phyloP scores from a whole-genome alignment of 2,113 vertebrate species.

The Perognathus longimembris region DNA sequence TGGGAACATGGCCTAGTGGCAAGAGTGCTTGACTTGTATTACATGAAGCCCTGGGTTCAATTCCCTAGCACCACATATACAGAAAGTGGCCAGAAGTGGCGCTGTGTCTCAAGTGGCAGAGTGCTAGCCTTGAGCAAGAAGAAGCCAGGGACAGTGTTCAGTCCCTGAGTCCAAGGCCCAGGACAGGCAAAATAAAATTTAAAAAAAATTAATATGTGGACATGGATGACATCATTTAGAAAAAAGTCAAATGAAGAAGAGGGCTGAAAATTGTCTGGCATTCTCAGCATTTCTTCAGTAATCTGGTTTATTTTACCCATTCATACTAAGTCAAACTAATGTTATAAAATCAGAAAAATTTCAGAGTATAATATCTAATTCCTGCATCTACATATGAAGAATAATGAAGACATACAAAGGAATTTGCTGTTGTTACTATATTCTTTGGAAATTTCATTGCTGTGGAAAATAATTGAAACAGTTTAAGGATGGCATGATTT shows the following conservation, averaged over 20 bases:
- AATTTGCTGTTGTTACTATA: background rate
- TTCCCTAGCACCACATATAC: too few species aligned
- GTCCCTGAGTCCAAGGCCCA: too few species aligned
- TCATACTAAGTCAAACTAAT: background rate
- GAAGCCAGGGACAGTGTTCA: too few species aligned
- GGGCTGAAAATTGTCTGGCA: background rate
- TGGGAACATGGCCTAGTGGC: too few species aligned
- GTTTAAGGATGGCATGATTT: background rate
- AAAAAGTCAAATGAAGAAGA: background rate
- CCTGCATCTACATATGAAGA: background rate
- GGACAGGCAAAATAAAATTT: too few species aligned
- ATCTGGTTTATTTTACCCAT: slow-evolving; percentile 7
- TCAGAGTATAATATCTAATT: background rate
- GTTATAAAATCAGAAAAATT: background rate
- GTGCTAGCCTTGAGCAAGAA: too few species aligned
- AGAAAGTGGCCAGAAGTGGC: too few species aligned
- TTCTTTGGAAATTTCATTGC: background rate
- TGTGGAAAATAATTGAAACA: background rate
- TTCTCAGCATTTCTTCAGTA: background rate
- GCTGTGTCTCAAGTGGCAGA: too few species aligned
- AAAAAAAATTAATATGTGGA: background rate
- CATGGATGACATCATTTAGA: background rate
- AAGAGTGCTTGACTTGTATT: too few species aligned
- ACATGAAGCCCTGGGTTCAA: too few species aligned
- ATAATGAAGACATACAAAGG: background rate